Base-by-base conservation (phyloP, 2,113 vertebrate species). In the Vimba vimba region DNA sequence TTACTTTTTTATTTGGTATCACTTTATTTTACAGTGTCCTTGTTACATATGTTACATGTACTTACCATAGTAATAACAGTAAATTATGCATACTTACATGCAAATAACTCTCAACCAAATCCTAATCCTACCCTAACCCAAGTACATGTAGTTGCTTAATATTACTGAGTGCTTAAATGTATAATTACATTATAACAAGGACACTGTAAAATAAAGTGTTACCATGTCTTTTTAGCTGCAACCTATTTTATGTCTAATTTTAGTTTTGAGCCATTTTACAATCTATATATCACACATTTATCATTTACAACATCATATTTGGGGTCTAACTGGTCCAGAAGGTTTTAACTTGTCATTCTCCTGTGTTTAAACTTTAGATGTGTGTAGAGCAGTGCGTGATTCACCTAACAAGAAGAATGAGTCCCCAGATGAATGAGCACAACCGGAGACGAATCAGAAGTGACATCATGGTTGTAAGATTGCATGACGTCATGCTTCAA, bases 401-500 rank as follows among this genome's bases (percentile, higher is more conserved):
- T 86, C 68, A 64, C 66, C 39, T 21, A 62, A 27, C 36, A 30
- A 25, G 50, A 83, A 33, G 45, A 83, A 83, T 30, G 75, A 74
- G 71, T 79, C 79, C 73, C 27, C 77, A 81, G 71, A 82, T 36
- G 6, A 84, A 62, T 19, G 76, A 73, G 59, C 66, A 71, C 30
- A 45, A 39, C 36, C n/a, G 4, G 15, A 25, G 66, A 73, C 23
- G 62, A 83, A 77, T 73, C 52, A n/a, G 77, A 69, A 84, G 85
- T 86, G 89, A 90, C 91, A 90, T 93, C 90, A 90, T 88, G 75
- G 90, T 91, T 92, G 59, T 60, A 45, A 57, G 36, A 89, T 79
- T 27, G 86, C 81, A 94, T 94, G 92, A 94, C 92, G 80, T 95
- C 93, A 94, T 82, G 79, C 85, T 83, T 86, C 59, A 69, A 45